These are phyloP conservation scores for Cynodonichthys magdalenae DNA, from an alignment of 2,797 vertebrate species.

Conservation along the genomic window DNA sequence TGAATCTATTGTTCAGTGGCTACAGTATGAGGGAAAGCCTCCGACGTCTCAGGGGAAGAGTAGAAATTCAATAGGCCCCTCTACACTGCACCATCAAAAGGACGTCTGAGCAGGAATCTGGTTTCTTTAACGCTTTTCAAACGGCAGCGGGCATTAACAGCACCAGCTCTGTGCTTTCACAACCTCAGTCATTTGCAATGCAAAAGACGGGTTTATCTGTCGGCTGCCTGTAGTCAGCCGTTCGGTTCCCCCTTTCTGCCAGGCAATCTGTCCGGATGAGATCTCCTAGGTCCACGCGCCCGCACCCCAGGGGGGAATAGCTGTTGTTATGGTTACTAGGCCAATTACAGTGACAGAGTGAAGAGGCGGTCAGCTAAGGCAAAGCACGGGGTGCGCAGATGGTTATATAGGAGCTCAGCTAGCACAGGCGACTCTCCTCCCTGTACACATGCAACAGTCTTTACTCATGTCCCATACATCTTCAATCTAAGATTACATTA, in stretches of 20 bases:
- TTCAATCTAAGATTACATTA: conserved; percentile 20
- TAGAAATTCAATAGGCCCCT: conserved; percentile 36
- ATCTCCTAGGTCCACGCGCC: conserved; percentile 64
- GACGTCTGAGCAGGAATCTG: conserved; percentile 31
- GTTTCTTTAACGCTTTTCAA: conserved; percentile 47
- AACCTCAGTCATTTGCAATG: conserved; percentile 67
- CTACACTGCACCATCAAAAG: conserved; percentile 21
- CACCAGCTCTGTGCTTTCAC: conserved; percentile 34
- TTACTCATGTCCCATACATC: neutral
- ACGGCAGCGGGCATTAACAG: conserved; percentile 15
- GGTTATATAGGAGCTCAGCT: conserved; percentile 51
- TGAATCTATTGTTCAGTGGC: conserved; percentile 40
- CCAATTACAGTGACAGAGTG: conserved; percentile 73
- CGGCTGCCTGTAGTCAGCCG: conserved; percentile 62
- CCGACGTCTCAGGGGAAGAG: conserved; percentile 28
- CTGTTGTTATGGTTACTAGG: conserved; percentile 66
- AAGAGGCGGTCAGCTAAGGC: conserved; percentile 38
- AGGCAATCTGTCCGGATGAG: conserved; percentile 36
- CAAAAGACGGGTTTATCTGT: conserved; percentile 81
- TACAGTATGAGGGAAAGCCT: conserved; percentile 19
- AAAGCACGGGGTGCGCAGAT: conserved; percentile 64
- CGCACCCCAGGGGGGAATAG: conserved; percentile 52
- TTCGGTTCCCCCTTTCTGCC: conserved; percentile 36
- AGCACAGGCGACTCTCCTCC: conserved; percentile 45
- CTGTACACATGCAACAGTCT: conserved; percentile 31